These are phyloP conservation scores for Diarsia rubi DNA, from an alignment of 2,888 invertebrate species.

Conservation along the genomic window DNA sequence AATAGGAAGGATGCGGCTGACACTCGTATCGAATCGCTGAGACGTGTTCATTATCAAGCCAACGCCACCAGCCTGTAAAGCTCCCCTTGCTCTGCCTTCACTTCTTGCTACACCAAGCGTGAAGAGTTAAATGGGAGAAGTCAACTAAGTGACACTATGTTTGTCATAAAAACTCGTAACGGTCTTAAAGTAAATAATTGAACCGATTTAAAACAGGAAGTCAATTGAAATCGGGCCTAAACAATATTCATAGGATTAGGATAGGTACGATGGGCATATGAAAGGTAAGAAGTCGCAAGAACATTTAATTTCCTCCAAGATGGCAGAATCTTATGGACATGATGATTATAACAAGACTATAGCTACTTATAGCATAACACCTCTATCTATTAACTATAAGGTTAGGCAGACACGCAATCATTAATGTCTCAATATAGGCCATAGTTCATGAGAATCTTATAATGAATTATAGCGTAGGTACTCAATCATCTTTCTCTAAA, in stretches of 20 bases:
- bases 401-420: not conserved
- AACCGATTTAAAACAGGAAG: conserved; percentile 45
- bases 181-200: conserved; percentile 46
- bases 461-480: too few species aligned
- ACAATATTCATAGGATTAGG: conserved; percentile 2
- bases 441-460: not conserved
- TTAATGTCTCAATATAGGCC: not conserved
- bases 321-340: not conserved
- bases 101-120: conserved; percentile 79
- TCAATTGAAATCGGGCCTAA: conserved; percentile 44
- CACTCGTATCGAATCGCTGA: conserved; percentile 82
- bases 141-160: conserved; percentile 62
- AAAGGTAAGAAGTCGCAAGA: not conserved
- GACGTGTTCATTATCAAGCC: conserved; percentile 81
- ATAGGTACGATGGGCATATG: not conserved
- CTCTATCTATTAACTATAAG: not conserved
- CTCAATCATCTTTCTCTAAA: not conserved
- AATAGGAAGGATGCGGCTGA: conserved; percentile 79
- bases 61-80: conserved; percentile 57
- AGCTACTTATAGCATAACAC: not conserved
- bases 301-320: not conserved
- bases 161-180: conserved; percentile 54
- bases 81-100: conserved; percentile 69
- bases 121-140: conserved; percentile 77
- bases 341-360: not conserved